A percentile compares a stretch with the other conserved stretches of the same genome.
Evolutionary conservation across 2,113 vertebrate genomes (phyloP).

Genomic region (Ctenomys sociabilis): DNA sequence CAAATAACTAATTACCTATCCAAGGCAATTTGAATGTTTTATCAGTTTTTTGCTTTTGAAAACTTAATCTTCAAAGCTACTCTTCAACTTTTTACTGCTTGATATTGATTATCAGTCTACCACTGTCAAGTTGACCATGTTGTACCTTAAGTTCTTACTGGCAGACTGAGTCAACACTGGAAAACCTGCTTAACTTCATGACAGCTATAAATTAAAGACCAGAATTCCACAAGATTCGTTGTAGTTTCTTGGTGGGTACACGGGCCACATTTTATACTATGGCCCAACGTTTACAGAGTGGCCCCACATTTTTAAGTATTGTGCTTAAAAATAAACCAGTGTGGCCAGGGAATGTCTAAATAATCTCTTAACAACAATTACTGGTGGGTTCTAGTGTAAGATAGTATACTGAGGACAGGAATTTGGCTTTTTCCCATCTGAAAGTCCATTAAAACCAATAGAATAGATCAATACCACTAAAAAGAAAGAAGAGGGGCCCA

Average conservation of each 20-base stretch:
- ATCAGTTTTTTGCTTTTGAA: conserved; percentile 7
- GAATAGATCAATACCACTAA: neutral
- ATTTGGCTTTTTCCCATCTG: neutral
- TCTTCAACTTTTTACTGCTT: neutral
- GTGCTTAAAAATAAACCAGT: neutral
- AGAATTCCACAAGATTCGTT: neutral
- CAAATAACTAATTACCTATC: neutral
- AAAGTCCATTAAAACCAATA: neutral
- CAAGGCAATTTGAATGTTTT: conserved; percentile 41
- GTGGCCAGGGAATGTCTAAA: neutral
- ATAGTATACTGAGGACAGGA: neutral
- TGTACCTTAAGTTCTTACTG: neutral
- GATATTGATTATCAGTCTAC: neutral
- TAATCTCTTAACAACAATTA: neutral
- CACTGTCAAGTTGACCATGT: neutral
- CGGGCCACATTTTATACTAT: neutral
- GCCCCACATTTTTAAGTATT: neutral
- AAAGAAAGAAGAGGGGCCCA: neutral
- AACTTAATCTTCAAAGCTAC: neutral
- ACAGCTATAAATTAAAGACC: neutral
- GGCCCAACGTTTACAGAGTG: no score
- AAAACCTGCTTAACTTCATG: conserved; percentile 2
- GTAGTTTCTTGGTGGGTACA: neutral
- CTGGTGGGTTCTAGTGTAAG: neutral
- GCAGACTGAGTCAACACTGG: neutral